Base-by-base conservation (phyloP, 2,797 vertebrate species). In the Oophaga sylvatica region DNA sequence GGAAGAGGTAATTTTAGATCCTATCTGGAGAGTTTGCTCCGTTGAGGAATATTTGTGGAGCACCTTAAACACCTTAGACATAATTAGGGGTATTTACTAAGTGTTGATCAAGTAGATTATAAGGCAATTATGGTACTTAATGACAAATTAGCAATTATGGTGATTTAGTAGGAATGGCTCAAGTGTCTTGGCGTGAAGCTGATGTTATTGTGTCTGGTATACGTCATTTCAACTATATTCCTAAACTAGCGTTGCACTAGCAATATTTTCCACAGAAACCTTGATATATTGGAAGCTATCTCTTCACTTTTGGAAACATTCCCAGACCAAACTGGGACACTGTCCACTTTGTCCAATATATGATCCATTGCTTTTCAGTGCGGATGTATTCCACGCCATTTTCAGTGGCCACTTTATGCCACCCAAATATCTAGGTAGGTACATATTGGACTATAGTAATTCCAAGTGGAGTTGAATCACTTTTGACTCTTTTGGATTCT, bases 71-170 rank as follows among this genome's bases (percentile, higher is more conserved):
- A 79, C 76, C 76, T 79, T 56, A 59, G 53, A 59, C 56, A 26
- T 77, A 59, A 79, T 79, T 79, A 57, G 56, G n/a, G 76, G 31
- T 13, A 79, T 79, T 78, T n/a, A 53, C 73, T 77, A 79, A 57
- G 53, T 59, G 11, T 29, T 31, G 76, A 16, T 59, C 16, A 31
- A 19, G 53, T 79, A 31, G 53, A 79, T 79, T 79, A 53, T 22
- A 77, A 48, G 4, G 22, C 26, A 59, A 79, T 59, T 79, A 57
- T 26, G 3, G 76, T 59, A 31, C 12, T 59, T 31, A 59, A 15
- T 15, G 59, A 7, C 56, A 79, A 56, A 8, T 59, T 31, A 79
- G 56, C 29, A 59, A 79, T 59, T 79, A 59, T 57, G 56, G 53
- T 79, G 6, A 59, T 31, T 79, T 13, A 59, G 26, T 59, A 57